phyloP scores from a whole-genome alignment of 1,140 invertebrate genomes.

The Drosophila elegans region DNA sequence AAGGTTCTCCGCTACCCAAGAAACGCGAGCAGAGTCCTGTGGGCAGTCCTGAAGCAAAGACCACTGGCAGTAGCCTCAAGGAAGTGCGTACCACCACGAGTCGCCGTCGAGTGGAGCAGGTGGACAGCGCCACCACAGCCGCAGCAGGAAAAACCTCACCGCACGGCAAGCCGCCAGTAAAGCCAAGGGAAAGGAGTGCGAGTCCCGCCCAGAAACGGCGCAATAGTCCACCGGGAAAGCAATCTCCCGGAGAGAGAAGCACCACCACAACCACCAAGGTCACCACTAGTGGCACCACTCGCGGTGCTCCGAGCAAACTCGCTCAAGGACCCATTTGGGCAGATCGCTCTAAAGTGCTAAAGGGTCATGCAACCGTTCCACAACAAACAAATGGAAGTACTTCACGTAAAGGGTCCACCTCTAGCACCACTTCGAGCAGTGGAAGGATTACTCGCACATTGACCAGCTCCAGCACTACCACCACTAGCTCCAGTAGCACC shows the following conservation, averaged over 20 bases:
- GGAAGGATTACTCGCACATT: slow-evolving; percentile 45
- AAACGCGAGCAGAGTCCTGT: slow-evolving; percentile 43
- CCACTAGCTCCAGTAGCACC: slow-evolving; percentile 73
- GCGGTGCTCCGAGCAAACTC: slow-evolving; percentile 65
- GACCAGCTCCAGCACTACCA: slow-evolving; percentile 44
- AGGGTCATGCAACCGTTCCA: slow-evolving; percentile 29
- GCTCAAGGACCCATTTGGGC: slow-evolving; percentile 86
- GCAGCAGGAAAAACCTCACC: slow-evolving; percentile 12
- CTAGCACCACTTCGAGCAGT: slow-evolving; percentile 46
- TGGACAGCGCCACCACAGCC: slow-evolving; percentile 34
- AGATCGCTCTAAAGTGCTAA: slow-evolving; percentile 85
- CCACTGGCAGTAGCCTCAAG: slow-evolving; percentile 29
- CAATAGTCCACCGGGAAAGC: slow-evolving; percentile 39
- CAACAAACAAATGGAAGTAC: slow-evolving; percentile 21
- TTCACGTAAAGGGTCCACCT: slow-evolving; percentile 44
- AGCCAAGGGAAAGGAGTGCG: slow-evolving; percentile 70
- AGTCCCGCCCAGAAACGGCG: slow-evolving; percentile 57
- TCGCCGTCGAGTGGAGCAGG: slow-evolving; percentile 36
- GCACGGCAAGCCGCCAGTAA: slow-evolving; percentile 66
- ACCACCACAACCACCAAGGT: slow-evolving; percentile 29
- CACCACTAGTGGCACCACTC: slow-evolving; percentile 27
- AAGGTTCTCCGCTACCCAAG: slow-evolving; percentile 33
- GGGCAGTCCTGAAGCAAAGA: slow-evolving; percentile 40
- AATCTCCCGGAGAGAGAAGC: slow-evolving; percentile 1
- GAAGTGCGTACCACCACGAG: slow-evolving; percentile 37